A percentile compares a stretch with the other conserved stretches of the same genome.
These are phyloP conservation scores for Cydia amplana DNA, from an alignment of 1,140 invertebrate genomes.

Conservation along the genomic window DNA sequence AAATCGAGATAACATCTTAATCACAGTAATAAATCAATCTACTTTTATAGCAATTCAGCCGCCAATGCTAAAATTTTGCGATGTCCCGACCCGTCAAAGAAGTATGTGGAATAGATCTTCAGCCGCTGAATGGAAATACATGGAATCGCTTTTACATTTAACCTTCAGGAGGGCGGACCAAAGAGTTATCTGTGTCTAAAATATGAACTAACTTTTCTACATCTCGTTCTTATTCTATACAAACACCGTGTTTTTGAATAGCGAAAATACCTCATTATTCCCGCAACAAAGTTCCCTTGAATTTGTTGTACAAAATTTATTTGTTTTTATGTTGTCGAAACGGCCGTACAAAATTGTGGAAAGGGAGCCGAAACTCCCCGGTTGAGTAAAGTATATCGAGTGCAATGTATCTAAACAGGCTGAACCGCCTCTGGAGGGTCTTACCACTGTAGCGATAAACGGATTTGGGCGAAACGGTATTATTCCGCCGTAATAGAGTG, in stretches of 20 bases:
- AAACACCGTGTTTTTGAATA: constrained; percentile 13
- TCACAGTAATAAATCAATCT: no score
- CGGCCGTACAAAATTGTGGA: constrained; percentile 43
- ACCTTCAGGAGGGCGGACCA: neutral
- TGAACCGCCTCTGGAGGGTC: constrained; percentile 46
- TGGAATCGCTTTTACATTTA: constrained; percentile 27
- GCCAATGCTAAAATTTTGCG: neutral
- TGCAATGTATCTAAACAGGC: constrained; percentile 61
- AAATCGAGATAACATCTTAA: no score
- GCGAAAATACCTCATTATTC: constrained; percentile 21
- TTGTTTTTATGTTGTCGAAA: constrained; percentile 45
- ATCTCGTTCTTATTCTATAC: neutral
- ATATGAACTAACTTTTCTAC: constrained; percentile 5
- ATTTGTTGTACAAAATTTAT: constrained; percentile 39
- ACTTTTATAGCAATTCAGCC: no score
- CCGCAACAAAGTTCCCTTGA: constrained; percentile 33
- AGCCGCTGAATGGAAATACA: neutral
- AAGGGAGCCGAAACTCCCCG: constrained; percentile 46
- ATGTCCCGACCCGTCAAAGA: neutral
- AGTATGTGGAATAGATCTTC: neutral
- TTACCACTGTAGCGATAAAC: constrained; percentile 60
- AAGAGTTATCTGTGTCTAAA: constrained; percentile 8
- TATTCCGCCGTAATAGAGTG: constrained; percentile 69
- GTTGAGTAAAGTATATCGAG: constrained; percentile 53
- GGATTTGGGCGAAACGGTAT: constrained; percentile 60